Evolutionary conservation across 1,140 invertebrate genomes (phyloP), one percentile per base, ranked within the genome.

Genomic region (Hermatobates lingyangjiaoensis): DNA sequence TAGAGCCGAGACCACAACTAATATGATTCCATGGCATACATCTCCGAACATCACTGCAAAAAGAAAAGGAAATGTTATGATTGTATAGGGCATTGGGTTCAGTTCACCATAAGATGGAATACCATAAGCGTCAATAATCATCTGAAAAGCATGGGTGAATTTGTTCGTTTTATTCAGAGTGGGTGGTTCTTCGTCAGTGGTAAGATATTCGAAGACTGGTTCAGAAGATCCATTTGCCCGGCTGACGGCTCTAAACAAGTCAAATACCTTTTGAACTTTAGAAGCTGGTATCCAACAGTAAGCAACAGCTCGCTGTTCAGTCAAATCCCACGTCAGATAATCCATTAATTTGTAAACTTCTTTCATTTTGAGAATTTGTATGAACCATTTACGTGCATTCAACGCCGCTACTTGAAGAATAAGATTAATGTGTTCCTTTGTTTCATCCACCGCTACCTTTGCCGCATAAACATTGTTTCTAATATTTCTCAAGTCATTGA

Each of bases 41-140:
- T 98, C 94, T 45, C 94, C 94, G 68, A 98, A 98, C 94, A 98
- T 98, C 58, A 97, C 79, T 51, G 86, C 88, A 70, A 98, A 98
- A 34, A 98, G 67, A 71, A 98, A 98, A 25, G 94, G 94, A 69
- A 98, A 98, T 0, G 91, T 94, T 50, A 98, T 91, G 60, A 91
- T 91, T 1, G 91, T 91, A 65, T 88, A 97, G 1, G 89, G 74
- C 45, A 87, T 42, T 63, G 91, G 92, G 74, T 97, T 97, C 49
- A 90, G 83, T 71, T 98, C 95, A 50, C 89, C 74, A 65, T 98
- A 98, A 7, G 79, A 81, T 21, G 81, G 80, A 28, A 98, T 80
- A 53, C 94, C 95, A 63, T 98, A 98, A 0, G 93, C 77, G 68
- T 98, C 91, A 55, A 98, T 91, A 52, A 98, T 75, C 62, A 77